Base-by-base conservation (phyloP, 2,888 invertebrate genomes). In the Arge pagana region DNA sequence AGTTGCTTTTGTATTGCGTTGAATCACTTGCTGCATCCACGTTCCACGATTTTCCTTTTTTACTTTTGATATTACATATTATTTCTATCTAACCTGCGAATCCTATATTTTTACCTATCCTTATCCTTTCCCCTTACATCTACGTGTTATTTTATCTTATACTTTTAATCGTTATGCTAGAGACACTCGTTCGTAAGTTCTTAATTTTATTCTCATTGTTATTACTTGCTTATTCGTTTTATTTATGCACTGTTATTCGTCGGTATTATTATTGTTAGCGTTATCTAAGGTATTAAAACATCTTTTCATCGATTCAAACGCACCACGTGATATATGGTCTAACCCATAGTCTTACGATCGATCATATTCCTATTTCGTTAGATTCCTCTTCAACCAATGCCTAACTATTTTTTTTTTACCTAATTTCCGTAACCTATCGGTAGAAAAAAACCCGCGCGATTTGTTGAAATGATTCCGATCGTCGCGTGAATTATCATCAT, bases 241-340 rank as follows among this genome's bases (percentile, higher is more conserved):
- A n/a, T n/a, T n/a, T n/a, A n/a, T n/a, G n/a, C n/a, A n/a, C n/a
- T n/a, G n/a, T n/a, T n/a, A n/a, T n/a, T n/a, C n/a, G n/a, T n/a
- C n/a, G n/a, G n/a, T n/a, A n/a, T n/a, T n/a, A n/a, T n/a, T n/a
- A n/a, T n/a, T n/a, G n/a, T n/a, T n/a, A n/a, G n/a, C n/a, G n/a
- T n/a, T n/a, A n/a, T n/a, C n/a, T n/a, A n/a, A 15, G 45, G 45
- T 45, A 45, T 45, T 45, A 45, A 45, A 45, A 45, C 33, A 45
- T 45, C 13, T 42, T 31, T 24, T 15, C 28, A 15, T 2, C 0
- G 28, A n/a, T 11, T 11, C 28, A 19, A 26, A 19, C 43, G 41
- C 41, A 36, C 36, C 50, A 23, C 72, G 74, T n/a, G n/a, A n/a
- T n/a, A 74, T 74, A 74, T 74, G 71, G 72, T 67, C 65, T 71